Evolutionary conservation across 2,888 invertebrate species (phyloP), one percentile per base, ranked within the genome.

Genomic region (Megamerina dolium): DNA sequence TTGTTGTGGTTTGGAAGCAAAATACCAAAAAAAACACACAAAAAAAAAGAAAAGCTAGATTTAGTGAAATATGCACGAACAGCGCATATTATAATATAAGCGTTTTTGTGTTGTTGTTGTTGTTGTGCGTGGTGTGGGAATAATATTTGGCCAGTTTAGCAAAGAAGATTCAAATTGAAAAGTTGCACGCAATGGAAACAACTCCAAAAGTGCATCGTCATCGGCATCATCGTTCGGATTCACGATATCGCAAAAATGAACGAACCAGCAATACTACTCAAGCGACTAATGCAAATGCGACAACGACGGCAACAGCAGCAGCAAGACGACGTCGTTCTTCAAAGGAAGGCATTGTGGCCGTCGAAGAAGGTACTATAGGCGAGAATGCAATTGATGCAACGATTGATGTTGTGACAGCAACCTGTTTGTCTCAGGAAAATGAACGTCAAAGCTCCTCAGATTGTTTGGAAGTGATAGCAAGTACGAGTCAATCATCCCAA

Each of bases 111-210:
- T n/a, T n/a, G n/a, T n/a, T n/a, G n/a, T n/a, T n/a, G n/a, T n/a
- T n/a, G n/a, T n/a, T n/a, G n/a, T n/a, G n/a, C n/a, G n/a, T n/a
- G n/a, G n/a, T n/a, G n/a, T n/a, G n/a, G n/a, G n/a, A n/a, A n/a
- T n/a, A n/a, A n/a, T n/a, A n/a, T n/a, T n/a, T n/a, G n/a, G n/a
- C n/a, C n/a, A n/a, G n/a, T n/a, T n/a, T n/a, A n/a, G n/a, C n/a
- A n/a, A n/a, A n/a, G n/a, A n/a, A n/a, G n/a, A n/a, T n/a, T n/a
- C n/a, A n/a, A n/a, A n/a, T n/a, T n/a, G n/a, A n/a, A n/a, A n/a
- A n/a, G n/a, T n/a, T n/a, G n/a, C n/a, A n/a, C n/a, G n/a, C n/a
- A 51, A 70, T 71, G 70, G 72, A 72, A 56, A 58, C 64, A 51
- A 51, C 51, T 26, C 67, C 70, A 53, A 72, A 71, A 61, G 69